Base-by-base conservation (phyloP, 1,140 invertebrate species). In the Argopecten irradians region DNA sequence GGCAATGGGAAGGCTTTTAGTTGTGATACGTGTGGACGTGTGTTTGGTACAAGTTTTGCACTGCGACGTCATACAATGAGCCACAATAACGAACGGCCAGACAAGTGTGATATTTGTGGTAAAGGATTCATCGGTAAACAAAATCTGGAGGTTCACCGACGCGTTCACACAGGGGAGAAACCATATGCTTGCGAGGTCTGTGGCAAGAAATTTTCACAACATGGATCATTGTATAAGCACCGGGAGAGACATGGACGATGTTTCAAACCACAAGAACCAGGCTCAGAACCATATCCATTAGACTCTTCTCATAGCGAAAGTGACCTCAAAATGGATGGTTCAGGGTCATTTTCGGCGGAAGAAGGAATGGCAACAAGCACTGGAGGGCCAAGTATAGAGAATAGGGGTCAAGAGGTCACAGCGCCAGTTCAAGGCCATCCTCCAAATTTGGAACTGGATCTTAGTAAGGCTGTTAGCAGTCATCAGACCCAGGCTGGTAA, bases 131-230 rank as follows among this genome's bases (percentile, higher is more conserved):
- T 88, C 13, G 87, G 87, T 7, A 88, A 88, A 33, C 39, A 84
- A 8, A 88, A 84, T 39, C 82, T 88, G 87, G 87, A 84, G 14
- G 87, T 88, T 16, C 87, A 88, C 34, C 33, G 84, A 39, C 83
- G 87, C 33, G 84, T 84, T 3, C 87, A 88, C 83, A 89, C 88
- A 0, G 86, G 86, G 1, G 86, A 88, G 35, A 87, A 87, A 36
- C 89, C 86, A 34, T 88, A 90, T 71, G 88, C 86, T 34, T 90
- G 89, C 32, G 86, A 86, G 46, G 83, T 85, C 39, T 90, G 89
- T 16, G 89, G 89, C 9, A 87, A 90, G 84, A 55, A 85, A 28
- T 88, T 90, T 5, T 71, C 86, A 22, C 89, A 88, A n/a, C 84
- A 88, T 14, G 87, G 87, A 22, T 84, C 87, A 1, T 55, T 88